A percentile compares a stretch with the other conserved stretches of the same genome.
Evolutionary conservation across 2,113 vertebrate species (phyloP).

Genomic region (Falco punctatus): DNA sequence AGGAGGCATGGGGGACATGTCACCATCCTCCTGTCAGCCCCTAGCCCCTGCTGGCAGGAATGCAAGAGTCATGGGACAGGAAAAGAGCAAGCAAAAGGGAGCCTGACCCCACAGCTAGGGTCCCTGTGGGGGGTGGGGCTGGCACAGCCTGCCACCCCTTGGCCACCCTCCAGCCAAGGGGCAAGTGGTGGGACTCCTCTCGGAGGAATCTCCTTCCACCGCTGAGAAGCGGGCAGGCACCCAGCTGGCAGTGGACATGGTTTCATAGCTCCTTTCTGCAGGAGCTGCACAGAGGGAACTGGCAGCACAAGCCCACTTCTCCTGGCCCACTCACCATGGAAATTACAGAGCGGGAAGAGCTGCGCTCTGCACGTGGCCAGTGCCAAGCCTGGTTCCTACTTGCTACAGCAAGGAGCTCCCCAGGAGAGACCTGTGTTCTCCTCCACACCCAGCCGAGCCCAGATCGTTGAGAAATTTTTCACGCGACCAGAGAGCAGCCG

Average conservation of each 20-base stretch:
- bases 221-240: rapidly evolving
- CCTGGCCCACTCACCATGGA: background rate
- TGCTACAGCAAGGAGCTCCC: background rate
- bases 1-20: background rate
- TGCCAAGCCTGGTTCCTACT: conserved; percentile 5
- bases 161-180: background rate
- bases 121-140: rapidly evolving
- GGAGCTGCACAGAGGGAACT: background rate
- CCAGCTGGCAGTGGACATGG: background rate
- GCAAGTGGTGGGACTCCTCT: background rate
- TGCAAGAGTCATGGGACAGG: rapidly evolving
- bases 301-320: background rate
- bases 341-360: background rate
- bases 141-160: too few species aligned
- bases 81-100: background rate
- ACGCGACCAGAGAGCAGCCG: background rate
- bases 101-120: background rate
- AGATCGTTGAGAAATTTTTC: conserved; percentile 19
- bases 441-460: conserved; percentile 27
- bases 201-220: background rate
- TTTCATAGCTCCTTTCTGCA: background rate
- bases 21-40: background rate
- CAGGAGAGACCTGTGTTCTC: background rate
- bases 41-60: background rate
- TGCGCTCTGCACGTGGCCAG: background rate